These are phyloP conservation scores for Drosophila tristis DNA, from an alignment of 1,140 invertebrate species.

Conservation along the genomic window DNA sequence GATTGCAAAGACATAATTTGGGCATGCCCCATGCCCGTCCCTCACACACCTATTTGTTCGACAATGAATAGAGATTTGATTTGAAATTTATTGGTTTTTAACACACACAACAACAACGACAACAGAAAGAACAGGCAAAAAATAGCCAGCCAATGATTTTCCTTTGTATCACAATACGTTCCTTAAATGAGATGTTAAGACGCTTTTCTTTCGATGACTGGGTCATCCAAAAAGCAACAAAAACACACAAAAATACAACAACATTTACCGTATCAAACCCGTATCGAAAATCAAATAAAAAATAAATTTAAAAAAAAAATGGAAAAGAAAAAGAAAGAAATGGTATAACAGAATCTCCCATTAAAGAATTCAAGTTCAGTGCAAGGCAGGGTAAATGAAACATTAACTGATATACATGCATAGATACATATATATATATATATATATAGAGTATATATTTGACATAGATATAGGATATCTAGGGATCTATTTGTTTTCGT, in stretches of 20 bases:
- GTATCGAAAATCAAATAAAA: slow-evolving; percentile 7
- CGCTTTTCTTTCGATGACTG: slow-evolving; percentile 34
- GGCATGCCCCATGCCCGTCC: not conserved
- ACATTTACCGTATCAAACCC: slow-evolving; percentile 26
- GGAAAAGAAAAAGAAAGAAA: slow-evolving; percentile 26
- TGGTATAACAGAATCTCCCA: slow-evolving; percentile 28
- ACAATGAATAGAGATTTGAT: slow-evolving; percentile 31
- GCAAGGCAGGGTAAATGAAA: slow-evolving; percentile 10
- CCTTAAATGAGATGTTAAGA: slow-evolving; percentile 33
- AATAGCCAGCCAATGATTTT: slow-evolving; percentile 2
- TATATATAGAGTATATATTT: slow-evolving; percentile 16
- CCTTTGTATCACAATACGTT: slow-evolving; percentile 46
- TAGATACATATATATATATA: not conserved
- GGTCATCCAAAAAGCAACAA: slow-evolving; percentile 23
- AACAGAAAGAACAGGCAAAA: not conserved
- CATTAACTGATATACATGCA: slow-evolving; percentile 10
- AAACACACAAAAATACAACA: slow-evolving; percentile 42
- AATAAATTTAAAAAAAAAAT: slow-evolving; percentile 35
- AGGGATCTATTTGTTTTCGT: slow-evolving; percentile 33
- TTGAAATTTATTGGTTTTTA: slow-evolving; percentile 47
- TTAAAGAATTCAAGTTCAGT: slow-evolving; percentile 20
- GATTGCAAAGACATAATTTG: too few relatives aligned
- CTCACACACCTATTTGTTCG: slow-evolving; percentile 23
- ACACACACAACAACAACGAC: slow-evolving; percentile 25
- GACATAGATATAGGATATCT: slow-evolving; percentile 10